Evolutionary conservation across 2,797 vertebrate genomes (phyloP), one percentile per base, ranked within the genome.

Genomic region (Anabas testudineus): DNA sequence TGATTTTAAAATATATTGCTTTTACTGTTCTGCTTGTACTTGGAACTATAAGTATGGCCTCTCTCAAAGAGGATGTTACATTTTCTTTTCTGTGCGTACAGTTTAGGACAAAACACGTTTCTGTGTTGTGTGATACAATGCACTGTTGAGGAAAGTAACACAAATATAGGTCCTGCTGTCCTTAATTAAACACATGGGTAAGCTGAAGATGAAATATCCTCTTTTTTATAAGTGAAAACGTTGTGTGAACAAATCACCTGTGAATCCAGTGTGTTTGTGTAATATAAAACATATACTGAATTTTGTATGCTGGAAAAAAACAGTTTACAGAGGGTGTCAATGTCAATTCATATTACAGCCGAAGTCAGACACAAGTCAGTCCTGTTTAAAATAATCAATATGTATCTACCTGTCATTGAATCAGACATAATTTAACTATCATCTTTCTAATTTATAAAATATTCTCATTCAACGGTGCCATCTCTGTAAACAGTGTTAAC

Each of bases 21-120:
- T 84, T 71, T 67, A 73, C 43, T 74, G 13, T 74, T 80, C 1
- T 56, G 4, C 41, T 59, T 75, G 71, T 32, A 51, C 13, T 19
- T n/a, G 19, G 2, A 51, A 24, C 42, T 46, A 41, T 63, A 8
- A 60, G 15, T 8, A 21, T 45, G 2, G 3, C 10, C 30, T 19
- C 59, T 52, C 2, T 16, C 24, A 8, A 68, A 59, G 32, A 80
- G 14, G 26, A 42, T 62, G 24, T 67, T 32, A 21, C 12, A 28
- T 53, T 74, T 74, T 67, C 37, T 74, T 56, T 0, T 55, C 28
- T 76, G 10, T 72, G 7, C 85, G 56, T 74, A 49, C 74, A 76
- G 82, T 81, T 81, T 47, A 66, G 69, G 53, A 60, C 47, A 67
- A 26, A 70, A 37, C 18, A 5, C 22, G 6, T 22, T 58, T 21